phyloP scores from a whole-genome alignment of 53 echinoderm and acorn worm species.

The Echinometra lucunter region DNA sequence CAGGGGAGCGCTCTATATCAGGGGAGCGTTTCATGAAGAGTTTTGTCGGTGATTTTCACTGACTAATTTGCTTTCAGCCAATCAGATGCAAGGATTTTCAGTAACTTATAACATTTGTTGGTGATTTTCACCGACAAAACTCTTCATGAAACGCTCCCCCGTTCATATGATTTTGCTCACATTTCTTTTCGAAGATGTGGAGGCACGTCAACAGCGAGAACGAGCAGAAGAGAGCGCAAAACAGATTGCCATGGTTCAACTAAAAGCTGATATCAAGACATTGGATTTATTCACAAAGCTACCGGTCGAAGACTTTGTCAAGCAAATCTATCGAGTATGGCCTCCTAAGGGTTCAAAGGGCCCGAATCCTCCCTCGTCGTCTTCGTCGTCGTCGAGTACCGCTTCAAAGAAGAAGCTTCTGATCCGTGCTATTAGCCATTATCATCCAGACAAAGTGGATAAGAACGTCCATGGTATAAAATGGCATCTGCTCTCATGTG shows the following conservation, averaged over 20 bases:
- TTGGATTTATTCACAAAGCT: not conserved
- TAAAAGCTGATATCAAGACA: not conserved
- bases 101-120: no score
- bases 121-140: no score
- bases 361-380: not conserved
- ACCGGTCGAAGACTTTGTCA: not conserved
- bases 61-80: no score
- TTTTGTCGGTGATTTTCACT: no score
- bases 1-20: no score
- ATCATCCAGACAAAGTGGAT: conserved; percentile 65
- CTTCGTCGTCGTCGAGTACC: not conserved
- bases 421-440: conserved; percentile 36
- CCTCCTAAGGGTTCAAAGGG: conserved; percentile 4
- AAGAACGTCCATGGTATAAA: conserved; percentile 52
- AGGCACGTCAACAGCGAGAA: conserved; percentile 12
- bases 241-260: not conserved
- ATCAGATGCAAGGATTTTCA: no score
- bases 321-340: not conserved
- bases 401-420: conserved; percentile 46
- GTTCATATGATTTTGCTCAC: not conserved
- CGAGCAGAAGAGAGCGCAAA: not conserved
- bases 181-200: not conserved
- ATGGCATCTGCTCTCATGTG: conserved; percentile 53
- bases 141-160: no score
- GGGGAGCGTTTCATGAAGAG: no score